Evolutionary conservation across 2,797 vertebrate species (phyloP).

Genomic region (Champsocephalus esox): DNA sequence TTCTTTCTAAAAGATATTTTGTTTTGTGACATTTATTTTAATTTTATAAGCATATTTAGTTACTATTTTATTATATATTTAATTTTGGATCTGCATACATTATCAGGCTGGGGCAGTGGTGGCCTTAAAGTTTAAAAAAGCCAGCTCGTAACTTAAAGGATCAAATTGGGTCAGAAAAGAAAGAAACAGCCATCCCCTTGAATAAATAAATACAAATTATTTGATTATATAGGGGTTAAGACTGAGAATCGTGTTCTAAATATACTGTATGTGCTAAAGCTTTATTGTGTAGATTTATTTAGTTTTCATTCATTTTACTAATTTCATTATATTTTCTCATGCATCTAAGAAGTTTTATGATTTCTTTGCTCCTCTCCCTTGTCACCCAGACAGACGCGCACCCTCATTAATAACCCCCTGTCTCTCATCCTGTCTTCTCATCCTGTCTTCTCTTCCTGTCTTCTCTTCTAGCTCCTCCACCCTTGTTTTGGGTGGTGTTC

Average conservation of each 20-base stretch:
- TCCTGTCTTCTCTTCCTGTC: slow-evolving; percentile 70
- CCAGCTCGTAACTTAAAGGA: no score
- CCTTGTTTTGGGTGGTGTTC: slow-evolving; percentile 86
- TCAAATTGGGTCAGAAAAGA: no score
- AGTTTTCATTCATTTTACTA: neutral
- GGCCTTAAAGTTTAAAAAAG: no score
- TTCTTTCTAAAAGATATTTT: no score
- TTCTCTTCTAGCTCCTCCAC: slow-evolving; percentile 80
- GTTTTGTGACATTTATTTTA: no score
- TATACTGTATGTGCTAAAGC: neutral
- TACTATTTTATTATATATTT: no score
- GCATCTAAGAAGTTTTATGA: slow-evolving; percentile 3
- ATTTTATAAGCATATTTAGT: no score
- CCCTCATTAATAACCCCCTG: slow-evolving; percentile 36
- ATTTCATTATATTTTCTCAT: neutral
- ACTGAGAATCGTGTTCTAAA: neutral
- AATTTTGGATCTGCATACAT: no score
- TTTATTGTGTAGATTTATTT: neutral
- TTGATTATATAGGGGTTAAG: neutral
- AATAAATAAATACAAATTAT: no score
- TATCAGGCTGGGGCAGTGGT: no score
- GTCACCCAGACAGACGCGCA: slow-evolving; percentile 4
- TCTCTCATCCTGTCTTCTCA: slow-evolving; percentile 14
- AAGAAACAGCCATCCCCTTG: no score
- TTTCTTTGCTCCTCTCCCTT: neutral